Evolutionary conservation across 2,888 invertebrate genomes (phyloP).

Genomic region (Exephanes ischioxanthus): DNA sequence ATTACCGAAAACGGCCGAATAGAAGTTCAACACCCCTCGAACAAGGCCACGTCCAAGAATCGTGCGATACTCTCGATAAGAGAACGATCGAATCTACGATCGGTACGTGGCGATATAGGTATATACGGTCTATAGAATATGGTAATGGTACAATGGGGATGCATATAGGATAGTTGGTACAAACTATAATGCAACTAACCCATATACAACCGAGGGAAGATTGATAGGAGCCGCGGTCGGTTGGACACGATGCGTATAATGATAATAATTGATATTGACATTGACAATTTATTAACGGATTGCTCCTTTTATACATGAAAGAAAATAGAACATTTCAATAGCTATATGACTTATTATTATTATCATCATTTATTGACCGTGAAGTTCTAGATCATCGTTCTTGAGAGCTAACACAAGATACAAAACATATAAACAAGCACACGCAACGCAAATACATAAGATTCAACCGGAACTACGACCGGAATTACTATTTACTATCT

Average conservation of each 20-base stretch:
- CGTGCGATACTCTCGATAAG: slow-evolving; percentile 1
- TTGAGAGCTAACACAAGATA: too few relatives aligned
- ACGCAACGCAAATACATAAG: too few relatives aligned
- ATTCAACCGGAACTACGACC: too few relatives aligned
- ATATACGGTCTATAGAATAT: neutral
- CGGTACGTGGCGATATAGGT: neutral
- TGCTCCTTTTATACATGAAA: too few relatives aligned
- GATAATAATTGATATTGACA: too few relatives aligned
- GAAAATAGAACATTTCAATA: too few relatives aligned
- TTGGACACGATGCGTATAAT: slow-evolving; percentile 63
- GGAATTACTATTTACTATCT: too few relatives aligned
- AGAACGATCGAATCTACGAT: slow-evolving; percentile 1
- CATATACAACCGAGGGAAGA: slow-evolving; percentile 41
- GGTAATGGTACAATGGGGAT: slow-evolving; percentile 3
- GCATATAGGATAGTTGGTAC: slow-evolving; percentile 10
- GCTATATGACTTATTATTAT: too few relatives aligned
- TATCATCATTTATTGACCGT: too few relatives aligned
- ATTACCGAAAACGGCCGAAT: neutral
- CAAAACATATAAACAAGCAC: too few relatives aligned
- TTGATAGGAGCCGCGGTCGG: slow-evolving; percentile 60
- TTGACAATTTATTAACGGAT: too few relatives aligned
- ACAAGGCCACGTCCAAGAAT: neutral
- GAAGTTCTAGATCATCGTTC: too few relatives aligned
- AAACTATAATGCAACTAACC: slow-evolving; percentile 13
- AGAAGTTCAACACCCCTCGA: neutral